A percentile compares a stretch with the other conserved stretches of the same genome.
These are phyloP conservation scores for Drosophila mercatorum DNA, from an alignment of 2,888 invertebrate genomes.

Conservation along the genomic window DNA sequence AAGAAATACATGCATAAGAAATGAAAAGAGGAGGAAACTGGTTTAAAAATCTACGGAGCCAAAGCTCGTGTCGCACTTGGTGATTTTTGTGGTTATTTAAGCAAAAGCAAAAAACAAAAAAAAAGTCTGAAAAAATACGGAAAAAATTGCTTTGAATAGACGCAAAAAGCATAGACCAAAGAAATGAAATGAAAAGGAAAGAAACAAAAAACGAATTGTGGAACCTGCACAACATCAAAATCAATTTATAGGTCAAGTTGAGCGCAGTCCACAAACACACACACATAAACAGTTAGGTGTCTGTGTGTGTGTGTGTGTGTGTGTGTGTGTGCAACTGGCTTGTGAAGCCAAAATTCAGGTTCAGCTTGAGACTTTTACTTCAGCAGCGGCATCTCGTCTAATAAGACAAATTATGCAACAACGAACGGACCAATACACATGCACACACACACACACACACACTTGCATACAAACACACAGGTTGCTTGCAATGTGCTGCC, in stretches of 20 bases:
- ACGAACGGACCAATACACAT: slow-evolving; percentile 37
- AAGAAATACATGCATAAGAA: slow-evolving; percentile 1
- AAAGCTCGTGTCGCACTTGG: slow-evolving; percentile 49
- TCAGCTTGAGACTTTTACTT: slow-evolving; percentile 71
- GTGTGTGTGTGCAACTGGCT: slow-evolving; percentile 47
- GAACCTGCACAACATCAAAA: slow-evolving; percentile 79
- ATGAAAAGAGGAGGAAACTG: slow-evolving; percentile 31
- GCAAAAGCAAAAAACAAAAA: slow-evolving; percentile 30
- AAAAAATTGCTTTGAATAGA: slow-evolving; percentile 52
- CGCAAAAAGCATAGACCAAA: slow-evolving; percentile 43
- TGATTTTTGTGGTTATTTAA: slow-evolving; percentile 54
- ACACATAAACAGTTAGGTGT: slow-evolving; percentile 1
- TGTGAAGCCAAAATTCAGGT: slow-evolving; percentile 67
- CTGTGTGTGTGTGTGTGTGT: neutral
- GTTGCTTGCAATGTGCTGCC: slow-evolving; percentile 45
- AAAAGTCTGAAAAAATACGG: slow-evolving; percentile 10
- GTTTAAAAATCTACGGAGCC: slow-evolving; percentile 35
- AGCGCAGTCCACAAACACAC: slow-evolving; percentile 50
- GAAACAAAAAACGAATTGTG: slow-evolving; percentile 38
- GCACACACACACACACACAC: slow-evolving; percentile 12
- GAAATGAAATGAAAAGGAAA: slow-evolving; percentile 29
- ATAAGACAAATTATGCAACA: slow-evolving; percentile 70
- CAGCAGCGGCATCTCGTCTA: slow-evolving; percentile 71
- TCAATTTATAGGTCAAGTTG: slow-evolving; percentile 82
- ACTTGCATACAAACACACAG: neutral